Conservation (phyloP, 2,797 vertebrate genomes). For the Meda fulgida region DNA sequence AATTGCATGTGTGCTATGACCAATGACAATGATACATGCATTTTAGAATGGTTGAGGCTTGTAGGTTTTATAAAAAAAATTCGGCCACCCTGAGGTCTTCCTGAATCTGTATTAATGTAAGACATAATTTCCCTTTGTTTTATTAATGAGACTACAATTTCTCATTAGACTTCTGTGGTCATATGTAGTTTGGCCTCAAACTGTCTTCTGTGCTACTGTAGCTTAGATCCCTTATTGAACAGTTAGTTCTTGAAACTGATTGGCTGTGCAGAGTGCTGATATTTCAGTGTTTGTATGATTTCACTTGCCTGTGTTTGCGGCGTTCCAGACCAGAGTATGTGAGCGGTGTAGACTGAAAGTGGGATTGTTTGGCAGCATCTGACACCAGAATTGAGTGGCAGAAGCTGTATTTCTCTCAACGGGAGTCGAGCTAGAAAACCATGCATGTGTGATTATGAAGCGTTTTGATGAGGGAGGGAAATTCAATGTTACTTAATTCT, state of each 20-base stretch:
- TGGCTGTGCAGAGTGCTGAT: conserved; percentile 2
- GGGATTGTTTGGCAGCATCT: neutral
- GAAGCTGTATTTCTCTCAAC: neutral
- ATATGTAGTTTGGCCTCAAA: conserved; percentile 9
- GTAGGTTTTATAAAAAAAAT: conserved; percentile 28
- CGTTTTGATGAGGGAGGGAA: neutral
- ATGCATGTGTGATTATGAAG: neutral
- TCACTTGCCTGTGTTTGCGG: neutral
- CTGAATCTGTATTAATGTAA: conserved; percentile 36
- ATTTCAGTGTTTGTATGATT: conserved; percentile 3
- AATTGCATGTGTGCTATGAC: conserved; percentile 78
- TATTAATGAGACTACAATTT: conserved; percentile 33
- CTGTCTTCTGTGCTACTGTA: neutral
- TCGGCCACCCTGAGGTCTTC: conserved; percentile 51
- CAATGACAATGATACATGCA: conserved; percentile 74
- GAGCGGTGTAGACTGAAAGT: neutral
- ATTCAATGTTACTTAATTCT: neutral
- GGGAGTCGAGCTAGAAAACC: neutral
- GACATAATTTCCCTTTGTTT: conserved; percentile 22
- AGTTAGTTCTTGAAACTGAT: neutral
- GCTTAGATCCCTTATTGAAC: neutral
- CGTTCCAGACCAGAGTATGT: neutral
- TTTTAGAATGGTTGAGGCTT: conserved; percentile 66
- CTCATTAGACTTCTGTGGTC: conserved; percentile 3
- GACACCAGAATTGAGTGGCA: neutral